These are phyloP conservation scores for Oreochromis tanganicae DNA, from an alignment of 2,113 vertebrate species.

Conservation along the genomic window DNA sequence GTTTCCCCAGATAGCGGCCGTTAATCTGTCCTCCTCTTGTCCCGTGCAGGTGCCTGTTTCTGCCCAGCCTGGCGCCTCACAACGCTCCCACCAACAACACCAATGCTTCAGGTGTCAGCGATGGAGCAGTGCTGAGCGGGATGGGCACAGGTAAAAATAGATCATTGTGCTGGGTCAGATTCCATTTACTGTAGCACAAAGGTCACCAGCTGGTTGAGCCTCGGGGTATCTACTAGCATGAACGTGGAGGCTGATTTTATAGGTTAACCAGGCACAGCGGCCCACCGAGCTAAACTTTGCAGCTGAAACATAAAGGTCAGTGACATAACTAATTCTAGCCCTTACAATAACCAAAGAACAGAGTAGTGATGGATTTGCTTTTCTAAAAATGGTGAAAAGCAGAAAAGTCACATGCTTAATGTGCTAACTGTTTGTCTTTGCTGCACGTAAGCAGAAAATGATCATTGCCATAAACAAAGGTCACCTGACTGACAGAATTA, in stretches of 20 bases:
- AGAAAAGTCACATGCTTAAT: not conserved
- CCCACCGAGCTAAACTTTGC: not conserved
- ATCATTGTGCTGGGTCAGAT: not conserved
- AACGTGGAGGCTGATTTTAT: not conserved
- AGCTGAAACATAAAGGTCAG: not conserved
- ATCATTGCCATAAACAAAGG: not conserved
- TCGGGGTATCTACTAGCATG: not conserved
- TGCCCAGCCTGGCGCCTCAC: slow-evolving; percentile 95
- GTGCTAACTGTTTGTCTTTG: not conserved
- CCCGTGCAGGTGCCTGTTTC: slow-evolving; percentile 84
- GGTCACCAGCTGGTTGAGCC: not conserved
- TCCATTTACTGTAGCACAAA: not conserved
- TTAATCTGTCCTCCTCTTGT: not conserved
- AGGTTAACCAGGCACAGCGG: not conserved
- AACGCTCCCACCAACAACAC: slow-evolving; percentile 88
- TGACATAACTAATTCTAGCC: not conserved
- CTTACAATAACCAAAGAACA: not conserved
- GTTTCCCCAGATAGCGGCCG: not conserved
- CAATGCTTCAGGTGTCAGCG: slow-evolving; percentile 82
- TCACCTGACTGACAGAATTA: not conserved
- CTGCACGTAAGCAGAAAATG: not conserved
- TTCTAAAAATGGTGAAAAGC: not conserved
- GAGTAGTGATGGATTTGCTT: not conserved
- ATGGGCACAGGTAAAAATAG: slow-evolving; percentile 82
- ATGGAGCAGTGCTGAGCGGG: slow-evolving; percentile 90